Conservation (phyloP, 2,888 invertebrate species). For the Gandaritis pyraliata region DNA sequence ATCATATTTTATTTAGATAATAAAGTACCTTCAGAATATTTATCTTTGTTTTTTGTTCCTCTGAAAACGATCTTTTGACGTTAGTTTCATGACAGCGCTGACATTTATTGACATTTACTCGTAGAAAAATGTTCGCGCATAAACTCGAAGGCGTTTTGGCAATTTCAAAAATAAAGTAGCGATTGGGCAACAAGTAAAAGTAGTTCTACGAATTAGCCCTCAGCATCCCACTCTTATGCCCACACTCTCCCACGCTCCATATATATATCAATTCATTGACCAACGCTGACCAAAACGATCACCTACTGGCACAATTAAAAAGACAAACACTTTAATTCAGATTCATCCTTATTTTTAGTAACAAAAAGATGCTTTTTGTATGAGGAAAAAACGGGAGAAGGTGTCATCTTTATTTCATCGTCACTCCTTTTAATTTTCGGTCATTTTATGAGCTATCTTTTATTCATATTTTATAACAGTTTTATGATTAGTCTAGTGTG, state of each 20-base stretch:
- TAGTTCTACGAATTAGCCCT: constrained; percentile 50
- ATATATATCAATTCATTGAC: constrained; percentile 63
- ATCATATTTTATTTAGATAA: too few relatives aligned
- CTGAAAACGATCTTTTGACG: too few relatives aligned
- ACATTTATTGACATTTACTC: too few relatives aligned
- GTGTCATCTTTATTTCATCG: constrained; percentile 25
- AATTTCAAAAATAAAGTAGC: constrained; percentile 12
- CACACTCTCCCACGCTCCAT: constrained; percentile 49
- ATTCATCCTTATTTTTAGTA: constrained; percentile 9
- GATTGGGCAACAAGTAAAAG: constrained; percentile 62
- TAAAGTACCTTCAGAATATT: not conserved
- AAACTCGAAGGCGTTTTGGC: too few relatives aligned
- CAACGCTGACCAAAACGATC: constrained; percentile 71
- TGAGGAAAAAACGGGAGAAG: constrained; percentile 1
- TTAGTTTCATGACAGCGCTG: too few relatives aligned
- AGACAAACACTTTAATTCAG: constrained; percentile 27
- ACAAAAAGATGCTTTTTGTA: not conserved
- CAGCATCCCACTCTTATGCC: constrained; percentile 55
- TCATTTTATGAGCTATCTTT: constrained; percentile 14
- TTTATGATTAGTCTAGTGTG: constrained; percentile 31
- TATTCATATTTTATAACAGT: constrained; percentile 22
- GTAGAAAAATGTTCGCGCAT: too few relatives aligned
- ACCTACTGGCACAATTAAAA: constrained; percentile 56
- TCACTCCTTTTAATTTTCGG: constrained; percentile 18
- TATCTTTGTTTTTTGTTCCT: too few relatives aligned